Conservation (phyloP, 1,140 invertebrate genomes). For the Apis dorsata region DNA sequence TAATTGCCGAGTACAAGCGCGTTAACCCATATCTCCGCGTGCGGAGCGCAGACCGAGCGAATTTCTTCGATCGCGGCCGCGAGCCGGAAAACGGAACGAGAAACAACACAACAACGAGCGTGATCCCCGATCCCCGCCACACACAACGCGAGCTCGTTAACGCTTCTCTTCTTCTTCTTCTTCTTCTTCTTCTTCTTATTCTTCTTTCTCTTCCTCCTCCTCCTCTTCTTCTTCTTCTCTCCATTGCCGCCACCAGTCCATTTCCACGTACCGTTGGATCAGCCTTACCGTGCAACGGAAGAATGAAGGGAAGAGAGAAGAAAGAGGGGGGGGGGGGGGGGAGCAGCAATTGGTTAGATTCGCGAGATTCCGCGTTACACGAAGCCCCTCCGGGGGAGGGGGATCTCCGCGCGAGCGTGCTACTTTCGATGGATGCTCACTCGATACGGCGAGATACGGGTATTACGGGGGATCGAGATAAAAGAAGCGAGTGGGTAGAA, state of each 20-base stretch:
- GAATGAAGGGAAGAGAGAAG: neutral
- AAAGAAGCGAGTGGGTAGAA: conserved; percentile 79
- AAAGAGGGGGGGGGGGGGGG: neutral
- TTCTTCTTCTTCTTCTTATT: too few relatives aligned
- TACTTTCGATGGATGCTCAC: conserved; percentile 80
- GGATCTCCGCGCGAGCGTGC: conserved; percentile 63
- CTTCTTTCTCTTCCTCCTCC: too few relatives aligned
- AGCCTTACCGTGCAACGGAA: neutral
- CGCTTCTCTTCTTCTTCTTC: conserved; percentile 7
- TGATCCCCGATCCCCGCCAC: neutral
- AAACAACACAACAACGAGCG: conserved; percentile 19
- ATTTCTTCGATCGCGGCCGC: conserved; percentile 24
- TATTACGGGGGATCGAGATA: conserved; percentile 77
- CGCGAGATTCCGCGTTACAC: conserved; percentile 48
- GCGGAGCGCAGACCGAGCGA: neutral
- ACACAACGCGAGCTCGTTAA: conserved; percentile 13
- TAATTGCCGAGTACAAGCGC: conserved; percentile 50
- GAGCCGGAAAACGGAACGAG: conserved; percentile 23
- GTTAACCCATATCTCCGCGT: conserved; percentile 39
- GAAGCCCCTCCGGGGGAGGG: conserved; percentile 45
- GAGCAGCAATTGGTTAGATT: conserved; percentile 43
- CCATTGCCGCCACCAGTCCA: neutral
- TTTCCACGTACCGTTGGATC: neutral
- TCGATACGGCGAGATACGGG: conserved; percentile 77
- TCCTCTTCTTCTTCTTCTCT: neutral